Evolutionary conservation across 2,888 invertebrate species (phyloP).

Genomic region (Plemyria rubiginata): DNA sequence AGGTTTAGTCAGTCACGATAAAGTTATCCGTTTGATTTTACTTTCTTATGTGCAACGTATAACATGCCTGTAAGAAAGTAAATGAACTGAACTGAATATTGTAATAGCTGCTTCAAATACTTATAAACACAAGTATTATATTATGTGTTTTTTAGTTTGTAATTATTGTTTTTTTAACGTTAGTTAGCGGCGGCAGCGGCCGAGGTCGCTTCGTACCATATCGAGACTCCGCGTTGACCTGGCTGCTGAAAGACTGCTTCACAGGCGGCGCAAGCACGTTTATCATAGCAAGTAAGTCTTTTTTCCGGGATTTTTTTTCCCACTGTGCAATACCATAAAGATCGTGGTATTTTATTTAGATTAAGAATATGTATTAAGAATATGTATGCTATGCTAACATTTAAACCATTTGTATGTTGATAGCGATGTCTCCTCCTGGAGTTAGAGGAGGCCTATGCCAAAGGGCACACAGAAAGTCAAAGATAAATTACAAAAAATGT

Average conservation of each 20-base stretch:
- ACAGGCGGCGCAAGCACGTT: conserved; percentile 91
- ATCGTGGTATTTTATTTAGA: no score
- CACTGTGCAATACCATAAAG: no score
- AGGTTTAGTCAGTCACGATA: conserved; percentile 21
- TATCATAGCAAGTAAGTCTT: conserved; percentile 91
- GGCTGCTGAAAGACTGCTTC: conserved; percentile 92
- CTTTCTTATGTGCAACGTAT: no score
- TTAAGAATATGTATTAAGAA: no score
- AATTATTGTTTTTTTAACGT: not conserved
- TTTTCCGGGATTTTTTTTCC: not conserved
- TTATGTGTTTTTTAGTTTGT: not conserved
- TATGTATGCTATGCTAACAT: not conserved
- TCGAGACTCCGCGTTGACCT: conserved; percentile 91
- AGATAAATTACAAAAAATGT: no score
- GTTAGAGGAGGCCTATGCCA: no score
- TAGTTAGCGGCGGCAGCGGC: conserved; percentile 63
- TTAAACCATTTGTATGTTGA: conserved; percentile 13
- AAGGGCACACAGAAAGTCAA: no score
- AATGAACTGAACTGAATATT: no score
- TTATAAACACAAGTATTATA: not conserved
- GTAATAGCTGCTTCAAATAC: no score
- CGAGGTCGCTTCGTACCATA: conserved; percentile 89
- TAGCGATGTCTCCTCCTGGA: conserved; percentile 93
- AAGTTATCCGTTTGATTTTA: no score
- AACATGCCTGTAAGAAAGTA: no score